These are phyloP conservation scores for Drosophila auraria DNA, from an alignment of 1,140 invertebrate genomes.

Conservation along the genomic window DNA sequence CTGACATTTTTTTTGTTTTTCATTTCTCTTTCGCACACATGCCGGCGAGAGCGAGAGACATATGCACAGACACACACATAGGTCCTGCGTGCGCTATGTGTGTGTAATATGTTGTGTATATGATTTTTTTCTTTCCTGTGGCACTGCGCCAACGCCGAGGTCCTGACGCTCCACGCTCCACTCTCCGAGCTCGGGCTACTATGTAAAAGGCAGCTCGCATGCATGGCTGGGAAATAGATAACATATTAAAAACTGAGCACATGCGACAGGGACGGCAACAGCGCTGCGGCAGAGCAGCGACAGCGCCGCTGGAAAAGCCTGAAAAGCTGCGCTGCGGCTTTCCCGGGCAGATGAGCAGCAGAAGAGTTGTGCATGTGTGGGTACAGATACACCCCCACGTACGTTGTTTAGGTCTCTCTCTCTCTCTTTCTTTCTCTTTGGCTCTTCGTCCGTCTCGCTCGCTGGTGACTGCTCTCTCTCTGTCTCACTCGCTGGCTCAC, in stretches of 20 bases:
- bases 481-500: constrained; percentile 13
- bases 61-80: constrained; percentile 48
- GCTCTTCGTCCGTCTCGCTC: constrained; percentile 11
- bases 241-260: constrained; percentile 81
- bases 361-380: constrained; percentile 70
- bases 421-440: constrained; percentile 11
- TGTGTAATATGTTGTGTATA: constrained; percentile 80
- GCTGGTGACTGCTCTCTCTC: constrained; percentile 13
- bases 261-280: constrained; percentile 70
- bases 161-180: constrained; percentile 17
- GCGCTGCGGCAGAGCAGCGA: constrained; percentile 21
- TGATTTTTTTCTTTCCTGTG: constrained; percentile 65
- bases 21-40: constrained; percentile 77
- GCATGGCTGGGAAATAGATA: constrained; percentile 78
- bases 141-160: constrained; percentile 39
- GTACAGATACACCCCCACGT: constrained; percentile 67
- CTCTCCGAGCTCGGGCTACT: constrained; percentile 18
- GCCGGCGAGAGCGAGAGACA: constrained; percentile 55
- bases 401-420: constrained; percentile 54
- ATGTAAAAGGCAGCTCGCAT: constrained; percentile 75
- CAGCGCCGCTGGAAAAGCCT: constrained; percentile 61
- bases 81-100: constrained; percentile 48
- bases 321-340: constrained; percentile 49
- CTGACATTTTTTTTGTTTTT: constrained; percentile 47
- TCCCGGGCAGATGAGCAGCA: constrained; percentile 67